A percentile compares a stretch with the other conserved stretches of the same genome.
phyloP scores from a whole-genome alignment of 2,797 vertebrate species.

The Sparus aurata region DNA sequence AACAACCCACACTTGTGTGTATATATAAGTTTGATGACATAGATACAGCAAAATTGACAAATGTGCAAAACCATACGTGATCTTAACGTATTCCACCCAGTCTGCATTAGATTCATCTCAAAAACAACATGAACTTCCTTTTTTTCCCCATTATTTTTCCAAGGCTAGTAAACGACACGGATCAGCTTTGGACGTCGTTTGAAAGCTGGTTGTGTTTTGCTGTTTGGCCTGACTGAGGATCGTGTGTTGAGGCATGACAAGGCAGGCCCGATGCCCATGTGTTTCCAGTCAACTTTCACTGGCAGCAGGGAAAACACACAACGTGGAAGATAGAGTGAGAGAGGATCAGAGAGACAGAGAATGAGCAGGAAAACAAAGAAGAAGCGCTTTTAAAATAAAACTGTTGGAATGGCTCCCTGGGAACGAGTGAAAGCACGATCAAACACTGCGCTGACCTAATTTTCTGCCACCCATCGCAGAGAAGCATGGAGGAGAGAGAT shows the following conservation, averaged over 20 bases:
- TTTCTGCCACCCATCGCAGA: constrained; percentile 30
- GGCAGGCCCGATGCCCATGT: constrained; percentile 62
- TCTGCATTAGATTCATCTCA: background rate
- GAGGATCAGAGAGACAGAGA: constrained; percentile 23
- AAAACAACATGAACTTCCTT: background rate
- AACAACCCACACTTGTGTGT: constrained; percentile 7
- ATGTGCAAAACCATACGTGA: background rate
- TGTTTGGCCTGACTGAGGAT: constrained; percentile 44
- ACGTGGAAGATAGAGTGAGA: constrained; percentile 25
- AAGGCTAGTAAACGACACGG: too few relatives aligned
- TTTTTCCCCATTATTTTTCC: too few relatives aligned
- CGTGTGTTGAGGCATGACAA: constrained; percentile 43
- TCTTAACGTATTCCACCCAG: background rate
- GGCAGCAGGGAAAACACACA: constrained; percentile 40
- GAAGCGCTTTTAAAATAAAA: constrained; percentile 38
- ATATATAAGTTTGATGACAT: constrained; percentile 1
- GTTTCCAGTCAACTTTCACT: constrained; percentile 65
- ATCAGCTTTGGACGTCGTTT: too few relatives aligned
- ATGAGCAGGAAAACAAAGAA: constrained; percentile 54
- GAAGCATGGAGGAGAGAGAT: constrained; percentile 16
- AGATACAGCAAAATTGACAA: background rate
- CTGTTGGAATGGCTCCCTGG: constrained; percentile 26
- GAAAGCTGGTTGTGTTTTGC: constrained; percentile 49
- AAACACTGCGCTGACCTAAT: constrained; percentile 60
- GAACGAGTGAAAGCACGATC: constrained; percentile 45